Evolutionary conservation across 2,888 invertebrate species (phyloP), one percentile per base, ranked within the genome.

Genomic region (Selenia dentaria): DNA sequence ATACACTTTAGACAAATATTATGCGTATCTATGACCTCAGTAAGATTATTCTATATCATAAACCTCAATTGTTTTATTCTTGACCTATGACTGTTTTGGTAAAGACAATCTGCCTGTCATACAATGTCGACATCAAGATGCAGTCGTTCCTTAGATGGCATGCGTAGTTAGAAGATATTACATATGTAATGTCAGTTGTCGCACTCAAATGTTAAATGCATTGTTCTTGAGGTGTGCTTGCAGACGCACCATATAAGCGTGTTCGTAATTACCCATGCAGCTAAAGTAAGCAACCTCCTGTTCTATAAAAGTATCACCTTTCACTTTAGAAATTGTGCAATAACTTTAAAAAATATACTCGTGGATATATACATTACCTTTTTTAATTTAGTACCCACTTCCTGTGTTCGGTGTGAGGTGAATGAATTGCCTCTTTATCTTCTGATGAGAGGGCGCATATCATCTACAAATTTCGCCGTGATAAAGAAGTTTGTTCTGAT

Each of bases 181-280:
- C 63, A 58, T 51, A 54, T 53, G 59, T 63, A 47, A 42, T 57
- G 52, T 38, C 49, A 56, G 45, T 47, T 56, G 38, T 51, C 34
- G 29, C 48, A 61, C 54, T 59, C 53, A 28, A 44, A 38, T 40
- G 58, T 66, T 79, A 80, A 83, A 70, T 82, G 67, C 70, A 74
- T 80, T 83, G 82, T 81, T 82, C 77, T 75, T 71, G 68, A 59
- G 62, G 53, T 54, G 67, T 70, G 51, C 57, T 46, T 37, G 40
- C 49, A 55, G 39, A 53, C 59, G 16, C 25, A 5, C 71, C 69
- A 29, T 62, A 51, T 61, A 44, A 24, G 64, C 10, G 8, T 13
- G 9, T 34, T 41, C 28, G 40, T 40, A 45, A 27, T 54, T 45
- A 50, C 36, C 46, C 2, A 50, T 47, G 44, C 8, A 56, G 38